Percentiles rank a stretch among this genome's conserved stretches.
Conservation (phyloP, 2,113 vertebrate species). For the Pedetes capensis region DNA sequence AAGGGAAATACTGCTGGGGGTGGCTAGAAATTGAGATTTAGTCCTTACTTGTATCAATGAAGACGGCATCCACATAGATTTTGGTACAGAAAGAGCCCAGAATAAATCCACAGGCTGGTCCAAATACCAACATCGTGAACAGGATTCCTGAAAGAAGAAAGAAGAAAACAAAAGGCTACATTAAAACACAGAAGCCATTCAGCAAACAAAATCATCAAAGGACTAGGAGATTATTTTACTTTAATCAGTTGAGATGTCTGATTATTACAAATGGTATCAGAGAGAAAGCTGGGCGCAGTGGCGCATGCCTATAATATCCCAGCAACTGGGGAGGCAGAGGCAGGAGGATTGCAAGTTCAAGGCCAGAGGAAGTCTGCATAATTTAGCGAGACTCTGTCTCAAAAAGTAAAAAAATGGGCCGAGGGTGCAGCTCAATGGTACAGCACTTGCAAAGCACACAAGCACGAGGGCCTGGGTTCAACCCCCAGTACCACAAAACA, state of each 20-base stretch:
- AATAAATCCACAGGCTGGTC: constrained; percentile 98
- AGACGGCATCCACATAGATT: constrained; percentile 97
- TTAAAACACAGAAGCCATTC: background rate
- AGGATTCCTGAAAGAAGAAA: constrained; percentile 93
- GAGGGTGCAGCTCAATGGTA: too few species aligned
- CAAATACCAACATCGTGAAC: constrained; percentile 98
- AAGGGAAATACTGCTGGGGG: rapidly evolving
- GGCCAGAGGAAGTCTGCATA: too few species aligned
- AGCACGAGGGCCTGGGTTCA: too few species aligned
- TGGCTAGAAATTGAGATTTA: rapidly evolving
- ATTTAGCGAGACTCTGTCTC: too few species aligned
- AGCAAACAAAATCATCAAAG: background rate
- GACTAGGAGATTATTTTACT: background rate
- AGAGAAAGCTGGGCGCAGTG: too few species aligned
- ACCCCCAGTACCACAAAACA: too few species aligned
- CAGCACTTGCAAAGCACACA: too few species aligned
- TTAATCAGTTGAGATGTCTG: background rate
- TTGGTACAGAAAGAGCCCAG: constrained; percentile 99
- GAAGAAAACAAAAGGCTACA: constrained; percentile 53
- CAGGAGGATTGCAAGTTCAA: too few species aligned
- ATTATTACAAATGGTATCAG: background rate
- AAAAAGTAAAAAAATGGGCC: too few species aligned
- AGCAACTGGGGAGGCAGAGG: too few species aligned
- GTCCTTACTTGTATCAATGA: constrained; percentile 95
- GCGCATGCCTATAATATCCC: too few species aligned